Base-by-base conservation (phyloP, 2,797 vertebrate genomes). In the Hapalemur alaotrensis region DNA sequence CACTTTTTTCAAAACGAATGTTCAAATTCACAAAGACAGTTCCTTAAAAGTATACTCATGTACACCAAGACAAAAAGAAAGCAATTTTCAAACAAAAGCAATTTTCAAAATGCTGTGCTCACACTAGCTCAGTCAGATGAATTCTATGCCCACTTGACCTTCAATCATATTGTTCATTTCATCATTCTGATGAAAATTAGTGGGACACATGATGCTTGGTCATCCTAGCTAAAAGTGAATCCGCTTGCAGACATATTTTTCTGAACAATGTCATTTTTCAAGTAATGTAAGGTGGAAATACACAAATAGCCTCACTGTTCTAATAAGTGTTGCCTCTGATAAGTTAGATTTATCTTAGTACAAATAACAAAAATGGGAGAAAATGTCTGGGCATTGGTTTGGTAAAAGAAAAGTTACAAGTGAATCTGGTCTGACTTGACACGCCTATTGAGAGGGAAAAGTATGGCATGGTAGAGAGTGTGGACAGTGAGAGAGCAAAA, bases 41-140 rank as follows among this genome's bases (percentile, higher is more conserved):
- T 89, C 52, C 63, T 97, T 92, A 88, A 93, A 93, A 97, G 73
- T 95, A 86, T 73, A 54, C 52, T 89, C 89, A 93, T 90, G 75
- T 32, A 95, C 59, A 69, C 67, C 48, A 85, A 96, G 72, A 95
- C 81, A 52, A 61, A 89, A 63, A 93, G 41, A 89, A 96, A 95
- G 69, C 80, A 90, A 94, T 97, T 97, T 97, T 95, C 93, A 95
- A 89, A 93, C 95, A 95, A 97, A 96, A 97, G 81, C 79, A 73
- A 76, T 87, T 95, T 98, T 97, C 88, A 48, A 95, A 97, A 89
- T 82, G 50, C 57, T 92, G 11, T 79, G 11, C 95, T 96, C 93
- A 87, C 43, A 41, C 30, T 67, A 92, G 23, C 5, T 95, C 46
- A 52, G 50, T 9, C n/a, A 67, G 81, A 93, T 95, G 63, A 61